These are phyloP conservation scores for Agrochola lota DNA, from an alignment of 2,888 invertebrate genomes.

Conservation along the genomic window DNA sequence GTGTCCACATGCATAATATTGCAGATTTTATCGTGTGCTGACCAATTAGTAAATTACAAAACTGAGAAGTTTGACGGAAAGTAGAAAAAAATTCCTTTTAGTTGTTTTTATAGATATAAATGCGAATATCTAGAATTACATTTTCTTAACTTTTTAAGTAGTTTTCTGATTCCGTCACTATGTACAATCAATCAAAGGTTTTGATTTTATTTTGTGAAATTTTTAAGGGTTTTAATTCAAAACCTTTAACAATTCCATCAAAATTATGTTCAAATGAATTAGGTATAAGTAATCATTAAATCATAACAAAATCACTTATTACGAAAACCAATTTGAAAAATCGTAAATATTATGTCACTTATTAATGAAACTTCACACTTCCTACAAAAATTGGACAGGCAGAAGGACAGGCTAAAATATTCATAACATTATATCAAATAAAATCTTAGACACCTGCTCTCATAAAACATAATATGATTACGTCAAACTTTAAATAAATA, in stretches of 20 bases:
- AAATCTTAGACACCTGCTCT: conserved; percentile 50
- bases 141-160: not conserved
- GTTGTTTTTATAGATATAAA: not conserved
- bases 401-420: conserved; percentile 20
- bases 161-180: not conserved
- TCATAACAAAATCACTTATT: conserved; percentile 17
- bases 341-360: conserved; percentile 13
- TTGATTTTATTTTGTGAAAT: too few species aligned
- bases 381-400: not conserved
- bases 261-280: conserved; percentile 3
- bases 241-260: too few species aligned
- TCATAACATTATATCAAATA: conserved; percentile 13
- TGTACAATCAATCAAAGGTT: not conserved
- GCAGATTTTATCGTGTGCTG: not conserved
- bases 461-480: conserved; percentile 53
- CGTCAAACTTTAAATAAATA: conserved; percentile 46
- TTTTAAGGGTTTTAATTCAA: too few species aligned
- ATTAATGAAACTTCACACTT: conserved; percentile 16
- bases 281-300: conserved; percentile 2
- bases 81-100: not conserved
- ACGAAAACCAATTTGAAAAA: conserved; percentile 28
- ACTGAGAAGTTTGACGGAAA: not conserved
- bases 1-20: not conserved
- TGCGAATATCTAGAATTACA: not conserved
- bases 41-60: not conserved